Base-by-base conservation (phyloP, 2,797 vertebrate species). In the Helicolenus hilgendorfi region DNA sequence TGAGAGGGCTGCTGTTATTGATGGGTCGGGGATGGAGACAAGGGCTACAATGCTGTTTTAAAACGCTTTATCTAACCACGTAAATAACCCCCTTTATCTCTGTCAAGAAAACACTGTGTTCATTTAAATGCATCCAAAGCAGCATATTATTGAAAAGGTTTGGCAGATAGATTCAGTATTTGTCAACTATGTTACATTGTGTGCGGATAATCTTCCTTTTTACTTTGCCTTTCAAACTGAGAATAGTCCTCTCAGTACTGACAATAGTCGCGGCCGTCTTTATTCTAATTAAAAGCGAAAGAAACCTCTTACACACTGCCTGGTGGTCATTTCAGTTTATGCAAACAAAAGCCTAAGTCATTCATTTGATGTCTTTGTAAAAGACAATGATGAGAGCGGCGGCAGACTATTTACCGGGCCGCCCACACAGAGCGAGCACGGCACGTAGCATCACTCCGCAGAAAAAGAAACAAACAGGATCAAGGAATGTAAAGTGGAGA, bases 1-100 rank as follows among this genome's bases (percentile, higher is more conserved):
- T 90, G 84, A 89, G 81, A 81, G 89, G 84, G 78, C 72, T 41
- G n/a, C 63, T 62, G 72, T 83, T 86, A 82, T 80, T 90, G 85
- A 91, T 90, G 87, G 59, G 36, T 24, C 27, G 13, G 27, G 33
- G 15, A 68, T 53, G 35, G 73, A 81, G 77, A 83, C 60, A 79
- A 60, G 55, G 73, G 76, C 72, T 83, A 49, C 58, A 72, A 55
- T 63, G 71, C 65, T 80, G 62, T 79, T 87, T 80, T 68, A 53
- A 83, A 89, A 77, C 56, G 63, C 86, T 91, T 85, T 35, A 71
- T 87, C 65, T 76, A 33, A 68, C 63, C 49, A 36, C 11, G 5
- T 81, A 86, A 92, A 92, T 83, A 79, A 74, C 73, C 53, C 13
- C 9, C 18, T 81, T 77, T n/a, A 49, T 85, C 72, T 60, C 13